Base-by-base conservation (phyloP, 2,797 vertebrate species). In the Thamnophis elegans region DNA sequence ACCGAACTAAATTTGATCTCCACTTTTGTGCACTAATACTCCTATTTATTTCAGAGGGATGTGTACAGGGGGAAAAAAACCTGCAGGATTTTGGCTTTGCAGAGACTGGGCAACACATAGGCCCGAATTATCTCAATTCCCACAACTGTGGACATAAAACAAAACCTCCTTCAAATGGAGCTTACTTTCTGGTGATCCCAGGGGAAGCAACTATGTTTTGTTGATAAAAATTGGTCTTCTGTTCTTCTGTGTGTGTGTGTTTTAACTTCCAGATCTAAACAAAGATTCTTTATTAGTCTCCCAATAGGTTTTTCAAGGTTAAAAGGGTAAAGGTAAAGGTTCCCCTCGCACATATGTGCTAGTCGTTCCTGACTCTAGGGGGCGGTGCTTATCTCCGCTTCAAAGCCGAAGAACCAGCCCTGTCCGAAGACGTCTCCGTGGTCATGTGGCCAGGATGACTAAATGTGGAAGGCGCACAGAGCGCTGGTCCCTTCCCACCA, bases 101-200 rank as follows among this genome's bases (percentile, higher is more conserved):
- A 93, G 90, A 93, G 88, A 92, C 1, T 90, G 56, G 91, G 25
- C 91, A 94, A 47, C 16, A 16, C 51, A 56, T 3, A 18, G 85
- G 9, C 51, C 73, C 73, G 95, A 53, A 93, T 87, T 94, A 96
- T 95, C 85, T 95, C 91, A 95, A 96, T 95, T 94, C 95, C 89
- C 89, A 54, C 12, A 78, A 26, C 26, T 32, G 10, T 10, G 20
- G 59, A 89, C 26, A 65, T 11, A 53, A 82, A 68, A 36, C 6
- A 73, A 73, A 82, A 82, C 47, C 73, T 25, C 20, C 1, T 47
- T 47, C 20, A 82, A 82, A 18, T 12, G 73, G 22, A 82, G 36
- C 20, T 42, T 22, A 78, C 36, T 82, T 82, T 82, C 9, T 47
- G 20, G 36, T 47, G 36, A 82, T 82, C 9, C 20, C 20, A 47